Percentiles rank a stretch among this genome's conserved stretches.
These are phyloP conservation scores for Saccostrea echinata DNA, from an alignment of 1,140 invertebrate genomes.

Conservation along the genomic window DNA sequence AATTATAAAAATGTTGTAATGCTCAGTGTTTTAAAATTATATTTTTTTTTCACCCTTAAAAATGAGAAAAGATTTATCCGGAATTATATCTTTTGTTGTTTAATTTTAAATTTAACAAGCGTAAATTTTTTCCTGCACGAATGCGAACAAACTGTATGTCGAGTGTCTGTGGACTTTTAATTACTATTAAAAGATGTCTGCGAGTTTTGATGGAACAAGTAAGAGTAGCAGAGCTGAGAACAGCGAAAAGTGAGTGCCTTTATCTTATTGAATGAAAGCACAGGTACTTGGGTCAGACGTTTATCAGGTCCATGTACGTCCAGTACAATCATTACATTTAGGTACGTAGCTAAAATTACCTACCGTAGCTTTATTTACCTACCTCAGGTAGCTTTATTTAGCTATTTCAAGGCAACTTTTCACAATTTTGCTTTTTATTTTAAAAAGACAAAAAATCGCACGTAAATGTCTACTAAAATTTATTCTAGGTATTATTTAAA, in stretches of 20 bases:
- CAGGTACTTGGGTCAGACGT: too few relatives aligned
- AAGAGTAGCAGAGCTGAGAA: background rate
- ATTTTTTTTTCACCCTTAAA: background rate
- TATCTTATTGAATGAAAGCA: background rate
- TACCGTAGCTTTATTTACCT: too few relatives aligned
- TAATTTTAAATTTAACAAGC: background rate
- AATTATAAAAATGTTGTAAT: background rate
- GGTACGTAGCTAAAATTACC: too few relatives aligned
- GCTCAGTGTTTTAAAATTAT: background rate
- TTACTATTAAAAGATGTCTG: conserved; percentile 2
- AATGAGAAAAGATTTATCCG: background rate
- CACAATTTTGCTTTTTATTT: too few relatives aligned
- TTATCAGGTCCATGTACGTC: too few relatives aligned
- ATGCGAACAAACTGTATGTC: background rate
- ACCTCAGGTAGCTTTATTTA: too few relatives aligned
- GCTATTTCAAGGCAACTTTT: too few relatives aligned
- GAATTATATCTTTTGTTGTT: background rate
- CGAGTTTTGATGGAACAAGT: conserved; percentile 10
- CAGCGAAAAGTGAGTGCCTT: background rate
- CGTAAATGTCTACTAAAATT: too few relatives aligned
- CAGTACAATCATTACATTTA: too few relatives aligned
- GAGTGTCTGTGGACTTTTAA: background rate
- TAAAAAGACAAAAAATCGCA: too few relatives aligned
- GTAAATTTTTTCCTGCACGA: background rate
- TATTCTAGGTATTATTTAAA: too few relatives aligned